A percentile compares a stretch with the other conserved stretches of the same genome.
Conservation (phyloP, 2,888 invertebrate species). For the Drosophila robusta region DNA sequence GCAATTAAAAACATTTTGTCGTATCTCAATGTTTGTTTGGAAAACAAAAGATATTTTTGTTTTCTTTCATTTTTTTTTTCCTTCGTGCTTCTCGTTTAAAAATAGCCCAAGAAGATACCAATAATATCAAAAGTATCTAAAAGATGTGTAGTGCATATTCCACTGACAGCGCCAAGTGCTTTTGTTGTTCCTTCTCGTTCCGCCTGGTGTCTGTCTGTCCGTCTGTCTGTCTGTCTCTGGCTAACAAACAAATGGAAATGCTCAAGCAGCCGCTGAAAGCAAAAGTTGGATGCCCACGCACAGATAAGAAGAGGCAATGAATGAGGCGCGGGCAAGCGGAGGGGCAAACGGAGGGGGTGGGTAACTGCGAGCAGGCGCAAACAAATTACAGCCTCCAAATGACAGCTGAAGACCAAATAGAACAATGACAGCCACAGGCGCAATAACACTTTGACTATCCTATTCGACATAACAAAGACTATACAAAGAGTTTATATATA, state of each 20-base stretch:
- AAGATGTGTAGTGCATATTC: constrained; percentile 62
- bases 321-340: constrained; percentile 11
- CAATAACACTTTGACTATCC: constrained; percentile 49
- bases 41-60: constrained; percentile 67
- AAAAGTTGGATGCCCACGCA: constrained; percentile 69
- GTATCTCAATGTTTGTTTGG: constrained; percentile 65
- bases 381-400: constrained; percentile 73
- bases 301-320: constrained; percentile 38
- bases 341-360: constrained; percentile 10
- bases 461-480: constrained; percentile 20
- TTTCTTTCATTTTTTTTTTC: constrained; percentile 31
- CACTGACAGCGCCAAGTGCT: constrained; percentile 69
- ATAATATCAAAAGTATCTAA: constrained; percentile 68
- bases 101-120: constrained; percentile 64
- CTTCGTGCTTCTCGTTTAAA: constrained; percentile 42
- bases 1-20: constrained; percentile 73
- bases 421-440: constrained; percentile 61
- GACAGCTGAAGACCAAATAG: constrained; percentile 69
- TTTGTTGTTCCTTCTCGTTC: constrained; percentile 38
- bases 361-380: constrained; percentile 26
- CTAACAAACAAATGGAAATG: constrained; percentile 65
- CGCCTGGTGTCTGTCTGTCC: background rate
- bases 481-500: background rate
- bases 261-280: constrained; percentile 75
- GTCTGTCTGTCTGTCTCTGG: constrained; percentile 1